Base-by-base conservation (phyloP, 2,888 invertebrate species). In the Caenorhabditis wallacei region DNA sequence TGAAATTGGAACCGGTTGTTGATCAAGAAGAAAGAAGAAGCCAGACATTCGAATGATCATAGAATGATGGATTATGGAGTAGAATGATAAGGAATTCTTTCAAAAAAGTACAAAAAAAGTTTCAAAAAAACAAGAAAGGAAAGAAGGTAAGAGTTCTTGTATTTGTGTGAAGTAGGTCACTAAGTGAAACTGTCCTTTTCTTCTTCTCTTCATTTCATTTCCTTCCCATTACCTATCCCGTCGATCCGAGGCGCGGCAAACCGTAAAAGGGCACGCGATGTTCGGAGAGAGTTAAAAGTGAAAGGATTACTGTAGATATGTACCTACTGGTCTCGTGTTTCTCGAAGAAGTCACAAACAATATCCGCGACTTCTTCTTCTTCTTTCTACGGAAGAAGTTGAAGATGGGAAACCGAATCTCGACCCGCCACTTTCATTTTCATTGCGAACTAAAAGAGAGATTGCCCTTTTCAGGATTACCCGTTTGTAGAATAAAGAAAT, bases 261-360 rank as follows among this genome's bases (percentile, higher is more conserved):
- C 71, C 75, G 69, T 71, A 81, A 75, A 81, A 81, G 80, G 80
- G 75, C 74, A 81, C 64, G 66, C 74, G 74, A 64, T 66, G 74
- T 74, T 63, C 74, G 64, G 64, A 66, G 74, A 66, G 74, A 57
- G 64, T n/a, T 37, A 69, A 81, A 80, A 81, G 80, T 75, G 80
- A 81, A 81, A 81, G 80, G 80, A 69, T 61, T 81, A 81, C 80
- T 81, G 80, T 75, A 81, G 70, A 70, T 72, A 57, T 75, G 68
- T 57, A 68, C 76, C 76, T 76, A 79, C 78, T 79, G 70, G 78
- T 79, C 78, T 79, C 78, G 78, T 70, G 78, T 70, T 70, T 66
- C 71, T 66, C 79, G 71, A 79, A 71, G 71, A 79, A 71, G 79
- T 70, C 71, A 71, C 79, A 71, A 71, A 71, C 79, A 79, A 76